phyloP scores from a whole-genome alignment of 2,797 vertebrate genomes.

The Coilia nasus region DNA sequence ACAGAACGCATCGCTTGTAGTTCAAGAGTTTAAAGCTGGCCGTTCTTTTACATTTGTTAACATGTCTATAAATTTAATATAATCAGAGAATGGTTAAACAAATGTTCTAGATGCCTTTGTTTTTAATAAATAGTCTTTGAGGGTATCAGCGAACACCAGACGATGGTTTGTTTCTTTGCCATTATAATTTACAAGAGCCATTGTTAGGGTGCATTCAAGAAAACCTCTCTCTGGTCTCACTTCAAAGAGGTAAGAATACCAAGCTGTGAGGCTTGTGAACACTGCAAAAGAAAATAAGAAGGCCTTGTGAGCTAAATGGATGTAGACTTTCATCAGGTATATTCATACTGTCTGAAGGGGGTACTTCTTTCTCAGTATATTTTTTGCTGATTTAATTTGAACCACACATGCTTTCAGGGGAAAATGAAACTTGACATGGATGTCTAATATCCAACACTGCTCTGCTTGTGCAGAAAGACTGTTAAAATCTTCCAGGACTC shows the following conservation, averaged over 20 bases:
- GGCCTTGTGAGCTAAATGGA: constrained; percentile 14
- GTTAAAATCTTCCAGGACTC: not conserved
- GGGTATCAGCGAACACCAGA: constrained; percentile 22
- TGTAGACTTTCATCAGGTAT: not conserved
- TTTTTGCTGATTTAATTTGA: constrained; percentile 30
- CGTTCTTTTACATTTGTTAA: not conserved
- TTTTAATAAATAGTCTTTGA: constrained; percentile 26
- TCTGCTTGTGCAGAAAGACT: not conserved
- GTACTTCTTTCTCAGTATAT: not conserved
- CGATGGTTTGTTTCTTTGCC: constrained; percentile 31
- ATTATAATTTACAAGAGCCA: constrained; percentile 28
- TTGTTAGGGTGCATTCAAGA: constrained; percentile 41
- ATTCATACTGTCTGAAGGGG: not conserved
- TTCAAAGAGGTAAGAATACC: constrained; percentile 24
- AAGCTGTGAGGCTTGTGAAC: not conserved
- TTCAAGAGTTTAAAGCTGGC: not conserved
- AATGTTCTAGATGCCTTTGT: not conserved
- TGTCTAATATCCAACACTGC: not conserved
- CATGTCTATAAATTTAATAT: not conserved
- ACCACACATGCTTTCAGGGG: not conserved
- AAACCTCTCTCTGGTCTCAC: constrained; percentile 19
- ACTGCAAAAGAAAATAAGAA: not conserved
- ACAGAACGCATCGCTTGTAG: not conserved
- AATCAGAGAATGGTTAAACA: not conserved
- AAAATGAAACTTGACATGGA: not conserved